These are phyloP conservation scores for Desmophyllum pertusum DNA, from an alignment of 92 coral and sea anemone species.

Conservation along the genomic window DNA sequence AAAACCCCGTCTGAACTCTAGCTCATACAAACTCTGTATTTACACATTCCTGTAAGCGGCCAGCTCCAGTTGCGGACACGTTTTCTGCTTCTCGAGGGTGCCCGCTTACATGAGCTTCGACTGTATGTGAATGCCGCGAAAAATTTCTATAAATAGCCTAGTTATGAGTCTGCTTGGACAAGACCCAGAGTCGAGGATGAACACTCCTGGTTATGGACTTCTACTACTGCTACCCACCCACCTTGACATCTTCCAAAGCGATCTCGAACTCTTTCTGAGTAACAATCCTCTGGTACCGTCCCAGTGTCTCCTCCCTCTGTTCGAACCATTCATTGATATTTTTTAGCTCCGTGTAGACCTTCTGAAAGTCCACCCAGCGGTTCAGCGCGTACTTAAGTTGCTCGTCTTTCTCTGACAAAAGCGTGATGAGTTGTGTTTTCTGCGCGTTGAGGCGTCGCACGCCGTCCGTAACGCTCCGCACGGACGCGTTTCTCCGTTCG, in stretches of 20 bases:
- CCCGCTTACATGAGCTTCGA: too few species aligned
- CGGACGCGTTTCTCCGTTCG: constrained; percentile 61
- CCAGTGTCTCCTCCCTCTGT: constrained; percentile 84
- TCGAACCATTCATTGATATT: constrained; percentile 95
- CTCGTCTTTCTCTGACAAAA: constrained; percentile 78
- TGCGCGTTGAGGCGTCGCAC: constrained; percentile 59
- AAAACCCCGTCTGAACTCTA: too few species aligned
- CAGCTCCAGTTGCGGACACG: too few species aligned
- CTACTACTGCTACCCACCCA: constrained; percentile 9
- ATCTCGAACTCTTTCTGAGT: constrained; percentile 84
- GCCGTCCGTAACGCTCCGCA: constrained; percentile 57
- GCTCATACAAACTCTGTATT: too few species aligned
- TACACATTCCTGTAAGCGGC: too few species aligned
- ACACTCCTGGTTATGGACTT: background rate
- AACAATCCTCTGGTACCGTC: constrained; percentile 88
- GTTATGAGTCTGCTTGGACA: too few species aligned
- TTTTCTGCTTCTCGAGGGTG: too few species aligned
- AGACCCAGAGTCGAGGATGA: too few species aligned
- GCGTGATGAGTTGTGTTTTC: constrained; percentile 57
- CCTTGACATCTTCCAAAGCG: constrained; percentile 98
- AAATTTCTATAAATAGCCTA: too few species aligned
- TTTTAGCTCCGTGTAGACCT: constrained; percentile 74
- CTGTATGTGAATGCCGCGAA: too few species aligned
- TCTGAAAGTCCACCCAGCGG: constrained; percentile 95
- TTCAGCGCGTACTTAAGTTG: constrained; percentile 73